Evolutionary conservation across 2,113 vertebrate genomes (phyloP), one percentile per base, ranked within the genome.

Genomic region (Gallinago paraguaiae): DNA sequence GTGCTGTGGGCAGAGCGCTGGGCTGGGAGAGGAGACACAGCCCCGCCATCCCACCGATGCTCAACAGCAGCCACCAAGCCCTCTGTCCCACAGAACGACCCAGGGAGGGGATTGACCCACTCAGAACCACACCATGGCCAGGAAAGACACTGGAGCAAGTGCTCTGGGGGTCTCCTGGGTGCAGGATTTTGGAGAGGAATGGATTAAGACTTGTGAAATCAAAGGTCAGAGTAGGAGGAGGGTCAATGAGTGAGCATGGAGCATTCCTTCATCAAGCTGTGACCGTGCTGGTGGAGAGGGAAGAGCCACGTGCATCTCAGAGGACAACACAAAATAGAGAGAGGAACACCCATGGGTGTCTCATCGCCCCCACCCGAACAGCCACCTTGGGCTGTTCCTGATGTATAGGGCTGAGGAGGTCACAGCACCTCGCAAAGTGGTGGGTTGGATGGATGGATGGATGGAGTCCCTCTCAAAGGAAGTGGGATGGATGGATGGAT

Each of bases 51-150:
- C 7, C 24, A 15, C 7, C 0, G 2, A 17, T 10, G 35, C 30
- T 61, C 31, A 4, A 13, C 2, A 5, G 4, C 39, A 31, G 33
- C 31, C 39, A 2, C 0, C 0, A 16, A 16, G 2, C 57, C 6
- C 0, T 17, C 69, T 1, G 0, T 3, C 39, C 70, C 59, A 8
- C 1, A 0, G 24, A 28, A 13, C 3, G 0, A 6, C 57, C 9
- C 2, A 0, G 17, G 30, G 61, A 86, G 33, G 3, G 25, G 16
- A 6, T 1, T 2, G 50, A 20, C 13, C 43, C 46, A 1, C 56
- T 45, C 41, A 2, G 2, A 13, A 64, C 5, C 10, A 10, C 7
- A 0, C 25, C 0, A 0, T 1, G 37, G 1, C 35, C 6, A 4
- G 35, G 54, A 50, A 24, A 33, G 56, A 14, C 33, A 0, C 39